Evolutionary conservation across 2,113 vertebrate genomes (phyloP).

Genomic region (Ciconia boyciana): DNA sequence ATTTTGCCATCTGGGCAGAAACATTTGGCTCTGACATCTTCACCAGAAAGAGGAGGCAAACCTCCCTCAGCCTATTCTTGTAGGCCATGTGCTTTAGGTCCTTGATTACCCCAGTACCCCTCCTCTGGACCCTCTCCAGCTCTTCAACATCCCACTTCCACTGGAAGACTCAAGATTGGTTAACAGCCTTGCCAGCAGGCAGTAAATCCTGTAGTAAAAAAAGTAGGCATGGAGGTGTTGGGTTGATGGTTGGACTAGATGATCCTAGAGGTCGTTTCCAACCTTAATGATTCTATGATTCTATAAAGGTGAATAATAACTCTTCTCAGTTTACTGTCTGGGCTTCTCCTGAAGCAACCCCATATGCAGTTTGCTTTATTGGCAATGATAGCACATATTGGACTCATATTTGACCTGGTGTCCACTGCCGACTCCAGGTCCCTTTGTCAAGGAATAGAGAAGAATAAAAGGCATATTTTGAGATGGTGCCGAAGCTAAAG

Average conservation of each 20-base stretch:
- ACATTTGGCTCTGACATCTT: not conserved
- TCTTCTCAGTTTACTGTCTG: not conserved
- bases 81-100: not conserved
- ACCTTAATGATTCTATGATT: too few relatives aligned
- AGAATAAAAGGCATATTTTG: not conserved
- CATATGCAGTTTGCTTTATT: not conserved
- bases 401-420: not conserved
- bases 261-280: too few relatives aligned
- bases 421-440: not conserved
- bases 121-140: not conserved
- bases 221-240: too few relatives aligned
- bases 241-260: too few relatives aligned
- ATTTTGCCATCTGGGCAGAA: not conserved
- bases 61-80: not conserved
- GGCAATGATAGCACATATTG: not conserved
- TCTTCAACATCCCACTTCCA: not conserved
- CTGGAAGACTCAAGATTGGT: not conserved
- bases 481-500: not conserved
- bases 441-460: not conserved
- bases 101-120: not conserved
- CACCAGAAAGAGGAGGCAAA: not conserved
- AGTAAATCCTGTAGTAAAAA: not conserved
- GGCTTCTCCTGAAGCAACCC: not conserved
- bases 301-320: not conserved
- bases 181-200: not conserved